Evolutionary conservation across 2,888 invertebrate species (phyloP), one percentile per base, ranked within the genome.

Genomic region (Stenodema calcarata): DNA sequence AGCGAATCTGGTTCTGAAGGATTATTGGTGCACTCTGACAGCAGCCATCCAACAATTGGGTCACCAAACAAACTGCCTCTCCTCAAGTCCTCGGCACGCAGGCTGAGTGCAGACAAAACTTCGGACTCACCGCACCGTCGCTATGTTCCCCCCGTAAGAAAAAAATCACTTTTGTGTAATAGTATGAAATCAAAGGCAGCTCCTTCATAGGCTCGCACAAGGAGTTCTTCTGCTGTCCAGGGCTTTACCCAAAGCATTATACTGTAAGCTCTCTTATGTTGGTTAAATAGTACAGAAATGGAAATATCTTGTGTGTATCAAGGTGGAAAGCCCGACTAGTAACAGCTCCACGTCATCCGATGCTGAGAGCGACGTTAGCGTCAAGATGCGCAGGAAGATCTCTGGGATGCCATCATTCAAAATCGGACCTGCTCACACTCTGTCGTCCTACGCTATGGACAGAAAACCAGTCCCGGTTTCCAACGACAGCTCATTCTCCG

Each of bases 401-500:
- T 87, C 87, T 1, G 86, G 89, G 42, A 81, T 89, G 87, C 90
- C 90, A 0, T 89, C 89, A 7, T 90, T 90, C 88, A 89, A 89
- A 84, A 88, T 90, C 14, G 90, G 90, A 3, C 89, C 90, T 0
- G 89, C 89, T 87, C 86, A 88, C 87, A 86, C 87, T 69, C 54
- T 86, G 87, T 47, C 82, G 50, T 14, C 89, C 75, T 50, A 86
- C 78, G 88, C 89, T 41, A 80, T 69, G 73, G 87, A 88, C 80
- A 30, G 87, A 79, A 70, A 88, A 88, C 86, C 88, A n/a, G 87
- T 88, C 14, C 76, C 76, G 4, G 88, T 89, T 1, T 89, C 89
- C 3, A 90, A 89, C 0, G 95, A 95, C 90, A 96, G 96, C 90
- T 94, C 94, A n/a, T 94, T 96, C 91, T 97, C 96, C 0, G 98